These are phyloP conservation scores for Diploscapter pachys DNA, from an alignment of 1,140 invertebrate species.

Conservation along the genomic window DNA sequence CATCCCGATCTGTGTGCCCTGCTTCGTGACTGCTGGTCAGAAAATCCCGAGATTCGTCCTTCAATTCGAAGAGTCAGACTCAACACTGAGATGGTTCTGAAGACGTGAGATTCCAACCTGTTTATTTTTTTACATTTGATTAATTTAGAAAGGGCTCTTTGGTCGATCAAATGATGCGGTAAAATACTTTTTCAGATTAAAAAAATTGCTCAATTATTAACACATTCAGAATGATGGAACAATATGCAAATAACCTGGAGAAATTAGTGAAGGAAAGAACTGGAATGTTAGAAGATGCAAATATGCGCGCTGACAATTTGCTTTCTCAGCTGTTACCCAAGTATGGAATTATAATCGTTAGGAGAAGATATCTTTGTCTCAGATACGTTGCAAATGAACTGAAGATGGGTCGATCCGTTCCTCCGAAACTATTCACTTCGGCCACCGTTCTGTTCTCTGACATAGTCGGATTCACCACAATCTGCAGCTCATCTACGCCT, in stretches of 20 bases:
- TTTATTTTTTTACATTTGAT: background rate
- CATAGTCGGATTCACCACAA: slow-evolving; percentile 79
- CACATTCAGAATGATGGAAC: slow-evolving; percentile 59
- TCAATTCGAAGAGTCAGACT: slow-evolving; percentile 53
- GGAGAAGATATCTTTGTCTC: slow-evolving; percentile 6
- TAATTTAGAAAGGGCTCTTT: slow-evolving; percentile 52
- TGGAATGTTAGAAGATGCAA: slow-evolving; percentile 60
- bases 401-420: slow-evolving; percentile 52
- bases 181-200: too few species aligned
- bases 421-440: slow-evolving; percentile 51
- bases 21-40: slow-evolving; percentile 53
- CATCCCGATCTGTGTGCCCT: slow-evolving; percentile 54
- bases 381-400: slow-evolving; percentile 57
- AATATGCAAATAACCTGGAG: slow-evolving; percentile 95
- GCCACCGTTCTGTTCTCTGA: slow-evolving; percentile 89
- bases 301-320: slow-evolving; percentile 52
- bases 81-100: slow-evolving; percentile 54
- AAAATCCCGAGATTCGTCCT: slow-evolving; percentile 57
- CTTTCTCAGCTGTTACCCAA: slow-evolving; percentile 52
- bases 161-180: slow-evolving; percentile 59
- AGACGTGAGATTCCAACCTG: slow-evolving; percentile 33
- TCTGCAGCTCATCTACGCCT: slow-evolving; percentile 61
- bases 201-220: too few species aligned
- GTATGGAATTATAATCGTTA: slow-evolving; percentile 16
- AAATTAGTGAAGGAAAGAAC: slow-evolving; percentile 88